Conservation (phyloP, 2,888 invertebrate genomes). For the Salticus scenicus region DNA sequence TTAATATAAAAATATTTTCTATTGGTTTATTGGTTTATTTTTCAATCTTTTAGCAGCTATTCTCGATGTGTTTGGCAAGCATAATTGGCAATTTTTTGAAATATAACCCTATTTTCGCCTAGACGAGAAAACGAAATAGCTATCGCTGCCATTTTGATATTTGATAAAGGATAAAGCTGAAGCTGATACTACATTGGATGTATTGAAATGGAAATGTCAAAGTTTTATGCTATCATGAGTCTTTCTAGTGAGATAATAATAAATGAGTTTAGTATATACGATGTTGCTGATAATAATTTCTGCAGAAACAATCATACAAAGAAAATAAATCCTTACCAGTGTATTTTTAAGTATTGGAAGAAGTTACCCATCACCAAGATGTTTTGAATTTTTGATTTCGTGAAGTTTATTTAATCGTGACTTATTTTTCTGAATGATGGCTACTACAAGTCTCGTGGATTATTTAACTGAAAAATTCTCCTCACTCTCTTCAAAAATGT, state of each 20-base stretch:
- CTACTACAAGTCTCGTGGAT: not conserved
- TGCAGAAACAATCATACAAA: not conserved
- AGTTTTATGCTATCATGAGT: not conserved
- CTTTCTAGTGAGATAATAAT: not conserved
- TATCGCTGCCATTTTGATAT: not conserved
- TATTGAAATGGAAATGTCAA: too few species aligned
- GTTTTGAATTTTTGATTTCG: too few species aligned
- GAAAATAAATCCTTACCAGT: not conserved
- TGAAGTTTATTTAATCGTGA: too few species aligned
- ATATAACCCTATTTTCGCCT: too few species aligned
- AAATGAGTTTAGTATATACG: not conserved
- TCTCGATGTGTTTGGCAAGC: too few species aligned
- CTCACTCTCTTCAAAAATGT: not conserved
- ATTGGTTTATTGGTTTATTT: too few species aligned
- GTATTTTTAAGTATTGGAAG: not conserved
- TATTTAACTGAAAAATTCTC: not conserved
- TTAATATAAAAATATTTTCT: too few species aligned
- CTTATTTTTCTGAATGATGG: not conserved
- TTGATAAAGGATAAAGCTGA: too few species aligned
- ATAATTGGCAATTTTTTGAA: too few species aligned
- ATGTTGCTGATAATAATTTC: not conserved
- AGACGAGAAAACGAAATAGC: too few species aligned
- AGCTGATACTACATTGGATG: too few species aligned
- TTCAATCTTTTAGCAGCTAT: too few species aligned
- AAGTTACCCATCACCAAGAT: not conserved